phyloP scores from a whole-genome alignment of 2,113 vertebrate genomes.

The Phodopus roborovskii region DNA sequence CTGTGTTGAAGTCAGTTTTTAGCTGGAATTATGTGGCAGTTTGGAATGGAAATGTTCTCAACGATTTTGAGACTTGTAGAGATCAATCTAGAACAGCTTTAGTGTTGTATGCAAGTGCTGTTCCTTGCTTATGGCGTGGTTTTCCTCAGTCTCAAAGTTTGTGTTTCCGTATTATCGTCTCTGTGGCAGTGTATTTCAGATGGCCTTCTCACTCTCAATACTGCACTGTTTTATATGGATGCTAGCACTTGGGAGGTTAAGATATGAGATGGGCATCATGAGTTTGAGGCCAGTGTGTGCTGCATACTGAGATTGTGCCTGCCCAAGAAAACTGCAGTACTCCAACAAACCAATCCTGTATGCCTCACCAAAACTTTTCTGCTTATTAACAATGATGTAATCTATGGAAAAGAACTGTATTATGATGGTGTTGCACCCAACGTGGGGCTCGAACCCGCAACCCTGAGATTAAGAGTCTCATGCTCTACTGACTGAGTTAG shows the following conservation, averaged over 20 bases:
- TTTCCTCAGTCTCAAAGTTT: fast-evolving
- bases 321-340: too few species aligned
- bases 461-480: too few species aligned
- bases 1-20: not conserved
- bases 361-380: not conserved
- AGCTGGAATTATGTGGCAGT: too few species aligned
- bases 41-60: not conserved
- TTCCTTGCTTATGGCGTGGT: not conserved
- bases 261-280: not conserved
- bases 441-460: too few species aligned
- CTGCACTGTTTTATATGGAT: not conserved
- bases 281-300: not conserved
- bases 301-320: not conserved
- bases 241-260: not conserved
- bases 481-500: too few species aligned
- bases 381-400: not conserved
- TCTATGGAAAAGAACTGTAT: not conserved
- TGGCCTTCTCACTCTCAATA: not conserved
- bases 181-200: too few species aligned
- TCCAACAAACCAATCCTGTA: too few species aligned
- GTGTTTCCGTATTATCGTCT: not conserved
- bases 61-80: not conserved
- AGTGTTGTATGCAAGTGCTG: not conserved
- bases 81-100: not conserved
- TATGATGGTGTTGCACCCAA: not conserved